phyloP scores from a whole-genome alignment of 2,113 vertebrate genomes.

The Nycticryphes semicollaris region DNA sequence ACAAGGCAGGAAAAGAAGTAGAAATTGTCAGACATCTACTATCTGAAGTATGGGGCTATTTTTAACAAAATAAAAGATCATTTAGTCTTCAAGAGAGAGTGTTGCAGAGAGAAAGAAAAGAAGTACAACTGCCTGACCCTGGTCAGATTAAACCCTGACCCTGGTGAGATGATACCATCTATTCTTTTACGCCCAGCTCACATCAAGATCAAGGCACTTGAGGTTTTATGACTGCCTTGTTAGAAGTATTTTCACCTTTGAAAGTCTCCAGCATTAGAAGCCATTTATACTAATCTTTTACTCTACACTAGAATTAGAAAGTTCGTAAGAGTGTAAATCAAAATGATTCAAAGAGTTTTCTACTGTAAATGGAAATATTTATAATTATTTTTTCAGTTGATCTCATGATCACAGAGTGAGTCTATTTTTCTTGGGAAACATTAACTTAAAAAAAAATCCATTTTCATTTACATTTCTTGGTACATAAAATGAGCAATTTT shows the following conservation, averaged over 20 bases:
- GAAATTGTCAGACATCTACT: not conserved
- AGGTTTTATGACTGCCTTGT: slow-evolving; percentile 18
- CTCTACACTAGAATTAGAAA: not conserved
- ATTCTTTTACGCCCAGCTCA: not conserved
- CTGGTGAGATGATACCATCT: not conserved
- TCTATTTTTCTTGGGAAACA: not conserved
- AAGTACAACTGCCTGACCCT: not conserved
- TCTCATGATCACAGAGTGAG: not conserved
- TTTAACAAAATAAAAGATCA: slow-evolving; percentile 3
- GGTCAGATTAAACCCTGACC: not conserved
- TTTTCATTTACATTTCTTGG: not conserved
- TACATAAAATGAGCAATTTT: not conserved
- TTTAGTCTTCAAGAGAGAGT: not conserved
- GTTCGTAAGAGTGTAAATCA: not conserved
- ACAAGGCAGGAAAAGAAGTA: not conserved
- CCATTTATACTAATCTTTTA: not conserved
- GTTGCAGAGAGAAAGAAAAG: not conserved
- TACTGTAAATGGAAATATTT: not conserved
- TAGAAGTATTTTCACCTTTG: not conserved
- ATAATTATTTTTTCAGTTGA: not conserved
- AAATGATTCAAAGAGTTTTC: not conserved
- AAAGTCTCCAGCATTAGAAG: not conserved
- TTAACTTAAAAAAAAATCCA: not conserved
- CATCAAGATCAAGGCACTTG: not conserved
- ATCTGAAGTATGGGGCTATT: not conserved